Evolutionary conservation across 2,797 vertebrate species (phyloP).

Genomic region (Xyrichtys novacula): DNA sequence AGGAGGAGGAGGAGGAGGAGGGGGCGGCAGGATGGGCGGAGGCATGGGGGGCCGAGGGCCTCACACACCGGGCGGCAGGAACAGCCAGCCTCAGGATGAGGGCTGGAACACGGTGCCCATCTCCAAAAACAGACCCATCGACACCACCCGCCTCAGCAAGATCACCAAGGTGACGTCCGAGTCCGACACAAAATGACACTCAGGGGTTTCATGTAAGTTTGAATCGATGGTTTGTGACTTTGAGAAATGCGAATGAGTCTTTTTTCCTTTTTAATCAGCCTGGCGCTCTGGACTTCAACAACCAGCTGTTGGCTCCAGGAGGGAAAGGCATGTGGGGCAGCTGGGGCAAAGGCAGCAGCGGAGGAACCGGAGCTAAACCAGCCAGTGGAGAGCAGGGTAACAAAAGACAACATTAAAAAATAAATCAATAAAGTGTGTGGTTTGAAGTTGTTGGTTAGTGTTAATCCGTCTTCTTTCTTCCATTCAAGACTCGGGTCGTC

Average conservation of each 20-base stretch:
- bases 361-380: slow-evolving; percentile 92
- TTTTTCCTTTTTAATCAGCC: slow-evolving; percentile 80
- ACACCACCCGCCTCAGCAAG: slow-evolving; percentile 94
- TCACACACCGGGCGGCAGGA: slow-evolving; percentile 83
- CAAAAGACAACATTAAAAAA: too few relatives aligned
- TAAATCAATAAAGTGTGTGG: too few relatives aligned
- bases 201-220: not conserved
- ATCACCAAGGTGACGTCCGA: slow-evolving; percentile 92
- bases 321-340: slow-evolving; percentile 92
- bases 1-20: slow-evolving; percentile 69
- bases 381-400: slow-evolving; percentile 83
- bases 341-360: slow-evolving; percentile 99
- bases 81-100: slow-evolving; percentile 90
- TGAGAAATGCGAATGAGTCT: not conserved
- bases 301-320: slow-evolving; percentile 94
- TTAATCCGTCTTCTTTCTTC: not conserved
- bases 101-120: slow-evolving; percentile 99
- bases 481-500: slow-evolving; percentile 87
- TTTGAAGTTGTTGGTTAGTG: not conserved
- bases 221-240: too few relatives aligned
- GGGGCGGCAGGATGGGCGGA: slow-evolving; percentile 67
- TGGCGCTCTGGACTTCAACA: slow-evolving; percentile 93
- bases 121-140: slow-evolving; percentile 94
- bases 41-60: slow-evolving; percentile 77
- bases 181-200: not conserved